Evolutionary conservation across 2,888 invertebrate genomes (phyloP).

Genomic region (Sphinx pinastri): DNA sequence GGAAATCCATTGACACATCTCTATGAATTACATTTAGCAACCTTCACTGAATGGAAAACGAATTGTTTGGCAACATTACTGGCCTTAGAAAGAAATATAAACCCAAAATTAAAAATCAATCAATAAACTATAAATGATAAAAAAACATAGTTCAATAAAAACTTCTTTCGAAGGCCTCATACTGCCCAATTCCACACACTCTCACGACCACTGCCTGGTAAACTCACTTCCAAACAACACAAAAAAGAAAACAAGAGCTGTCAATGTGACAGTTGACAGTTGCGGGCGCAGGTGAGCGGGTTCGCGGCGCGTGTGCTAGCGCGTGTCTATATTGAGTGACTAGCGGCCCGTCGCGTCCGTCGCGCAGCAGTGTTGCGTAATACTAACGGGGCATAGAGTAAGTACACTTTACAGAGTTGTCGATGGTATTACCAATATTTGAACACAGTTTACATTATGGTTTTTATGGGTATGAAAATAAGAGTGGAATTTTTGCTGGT

Average conservation of each 20-base stretch:
- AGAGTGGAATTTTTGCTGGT: background rate
- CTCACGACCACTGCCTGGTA: constrained; percentile 6
- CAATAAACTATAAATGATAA: background rate
- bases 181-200: background rate
- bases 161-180: background rate
- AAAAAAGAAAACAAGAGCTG: constrained; percentile 25
- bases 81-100: background rate
- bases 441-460: background rate
- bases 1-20: constrained; percentile 77
- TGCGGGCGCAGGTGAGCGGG: constrained; percentile 18
- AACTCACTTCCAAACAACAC: background rate
- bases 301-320: constrained; percentile 46
- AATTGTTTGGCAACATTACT: background rate
- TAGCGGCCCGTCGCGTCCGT: constrained; percentile 67
- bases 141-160: background rate
- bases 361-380: constrained; percentile 75
- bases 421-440: constrained; percentile 33
- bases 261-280: constrained; percentile 26
- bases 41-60: background rate
- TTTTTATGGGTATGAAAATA: background rate
- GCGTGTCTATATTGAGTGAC: constrained; percentile 67
- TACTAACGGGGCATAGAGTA: constrained; percentile 79
- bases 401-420: constrained; percentile 64
- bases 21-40: constrained; percentile 58
- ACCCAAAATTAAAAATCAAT: background rate